Base-by-base conservation (phyloP, 2,888 invertebrate species). In the Lasioglossum zephyrum region DNA sequence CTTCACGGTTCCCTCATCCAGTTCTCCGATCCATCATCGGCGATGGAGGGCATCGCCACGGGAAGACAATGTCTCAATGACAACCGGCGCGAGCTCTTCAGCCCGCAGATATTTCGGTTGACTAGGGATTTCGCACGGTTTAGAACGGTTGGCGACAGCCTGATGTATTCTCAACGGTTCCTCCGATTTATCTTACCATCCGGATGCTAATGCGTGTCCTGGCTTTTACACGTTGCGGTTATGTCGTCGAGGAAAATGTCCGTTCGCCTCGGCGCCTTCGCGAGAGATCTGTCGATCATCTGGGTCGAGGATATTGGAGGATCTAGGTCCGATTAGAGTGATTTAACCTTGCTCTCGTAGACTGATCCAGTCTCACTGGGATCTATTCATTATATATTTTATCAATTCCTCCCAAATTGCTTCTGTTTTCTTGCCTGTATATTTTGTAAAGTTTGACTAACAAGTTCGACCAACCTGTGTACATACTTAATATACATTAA, bases 21-120 rank as follows among this genome's bases (percentile, higher is more conserved):
- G 47, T 39, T 53, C 41, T 6, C 69, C 73, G 81, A 82, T 86
- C 77, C 77, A 77, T 86, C 81, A 77, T 31, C 36, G 36, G 66
- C 22, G n/a, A 36, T 39, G 70, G 60, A 26, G 66, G 44, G 73
- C 53, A 66, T 77, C 36, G 22, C 44, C 36, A 6, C 18, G 44
- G n/a, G n/a, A 49, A 73, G 84, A 84, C 84, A 74, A 77, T 77
- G 83, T 53, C 72, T 36, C 26, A 47, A 44, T 31, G 53, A 66
- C 41, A 31, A n/a, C 57, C 16, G n/a, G 22, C n/a, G 22, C 31
- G 31, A 77, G 36, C 70, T 39, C n/a, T n/a, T 39, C 41, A 11
- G 69, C 22, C 11, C 16, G 8, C 13, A 26, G 73, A 69, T 84
- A 73, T 84, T 84, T 77, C 47, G 57, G 49, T 70, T 53, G 60